Base-by-base conservation (phyloP, 2,888 invertebrate species). In the Sericinus montela region DNA sequence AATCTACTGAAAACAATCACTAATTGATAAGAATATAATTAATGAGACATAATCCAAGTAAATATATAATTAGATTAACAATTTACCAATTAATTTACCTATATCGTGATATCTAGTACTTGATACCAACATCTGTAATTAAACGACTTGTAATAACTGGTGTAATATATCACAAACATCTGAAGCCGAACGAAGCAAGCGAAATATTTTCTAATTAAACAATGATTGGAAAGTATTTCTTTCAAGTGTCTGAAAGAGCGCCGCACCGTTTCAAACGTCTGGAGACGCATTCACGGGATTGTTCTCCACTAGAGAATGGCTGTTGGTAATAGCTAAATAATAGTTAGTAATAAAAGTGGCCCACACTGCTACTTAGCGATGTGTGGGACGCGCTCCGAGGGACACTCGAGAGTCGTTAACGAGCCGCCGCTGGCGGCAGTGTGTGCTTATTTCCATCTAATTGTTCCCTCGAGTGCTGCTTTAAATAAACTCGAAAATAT, bases 381-480 rank as follows among this genome's bases (percentile, higher is more conserved):
- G 30, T n/a, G 30, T 30, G 30, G 30, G n/a, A n/a, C 30, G n/a
- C n/a, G n/a, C n/a, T 30, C 10, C n/a, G 30, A 30, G 13, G 32
- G 32, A 11, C 5, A 32, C 32, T 11, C 32, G 6, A 4, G 32
- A 5, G 32, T 32, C 11, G 32, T 32, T 32, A 32, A 32, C 32
- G 11, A 32, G 6, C 11, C 11, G 11, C 11, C 13, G 13, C 32
- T 11, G 11, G 32, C 15, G 15, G 28, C 39, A 9, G 25, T 28
- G 39, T 39, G 28, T 10, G 28, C 39, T 25, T 28, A 39, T 39
- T 39, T 28, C 28, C 16, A 11, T 39, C 25, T 39, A 39, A 39
- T 39, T 28, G 13, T 39, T 28, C 39, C 39, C 28, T 39, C 39
- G 39, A 25, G 39, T 8, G 39, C 23, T 7, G 37, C 16, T 11